These are phyloP conservation scores for Hippasteria phrygiana DNA, from an alignment of 53 echinoderm and acorn worm species.

Conservation along the genomic window DNA sequence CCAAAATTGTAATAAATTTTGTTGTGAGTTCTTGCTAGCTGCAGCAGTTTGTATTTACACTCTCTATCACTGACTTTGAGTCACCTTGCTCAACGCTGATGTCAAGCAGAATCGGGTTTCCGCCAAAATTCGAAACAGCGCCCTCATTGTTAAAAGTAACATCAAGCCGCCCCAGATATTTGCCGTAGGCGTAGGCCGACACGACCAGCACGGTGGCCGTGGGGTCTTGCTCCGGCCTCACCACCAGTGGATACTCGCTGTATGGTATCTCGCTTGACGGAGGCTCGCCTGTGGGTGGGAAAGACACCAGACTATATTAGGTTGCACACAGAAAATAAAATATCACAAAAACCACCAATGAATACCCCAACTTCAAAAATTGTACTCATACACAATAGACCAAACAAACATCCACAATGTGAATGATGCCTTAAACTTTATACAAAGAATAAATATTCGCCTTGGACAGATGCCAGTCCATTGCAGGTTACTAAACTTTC, in stretches of 20 bases:
- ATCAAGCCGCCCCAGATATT: constrained; percentile 85
- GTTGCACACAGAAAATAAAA: neutral
- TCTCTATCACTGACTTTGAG: neutral
- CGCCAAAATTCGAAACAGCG: constrained; percentile 71
- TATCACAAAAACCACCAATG: too few relatives aligned
- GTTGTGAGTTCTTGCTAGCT: too few relatives aligned
- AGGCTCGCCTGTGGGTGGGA: constrained; percentile 60
- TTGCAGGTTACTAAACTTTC: too few relatives aligned
- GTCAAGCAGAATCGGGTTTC: constrained; percentile 91
- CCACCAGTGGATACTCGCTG: constrained; percentile 84
- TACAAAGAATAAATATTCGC: too few relatives aligned
- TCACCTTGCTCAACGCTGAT: constrained; percentile 76
- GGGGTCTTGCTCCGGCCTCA: constrained; percentile 74
- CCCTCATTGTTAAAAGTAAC: constrained; percentile 84
- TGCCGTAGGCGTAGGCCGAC: constrained; percentile 82
- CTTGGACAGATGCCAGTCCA: too few relatives aligned
- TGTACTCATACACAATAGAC: too few relatives aligned
- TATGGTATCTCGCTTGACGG: constrained; percentile 75
- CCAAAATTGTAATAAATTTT: too few relatives aligned
- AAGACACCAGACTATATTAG: neutral
- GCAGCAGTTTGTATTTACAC: neutral
- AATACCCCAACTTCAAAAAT: too few relatives aligned
- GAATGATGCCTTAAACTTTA: too few relatives aligned
- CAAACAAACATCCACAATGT: too few relatives aligned
- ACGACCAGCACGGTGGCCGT: constrained; percentile 72